Conservation (phyloP, 2,797 vertebrate genomes). For the Tapirus indicus region DNA sequence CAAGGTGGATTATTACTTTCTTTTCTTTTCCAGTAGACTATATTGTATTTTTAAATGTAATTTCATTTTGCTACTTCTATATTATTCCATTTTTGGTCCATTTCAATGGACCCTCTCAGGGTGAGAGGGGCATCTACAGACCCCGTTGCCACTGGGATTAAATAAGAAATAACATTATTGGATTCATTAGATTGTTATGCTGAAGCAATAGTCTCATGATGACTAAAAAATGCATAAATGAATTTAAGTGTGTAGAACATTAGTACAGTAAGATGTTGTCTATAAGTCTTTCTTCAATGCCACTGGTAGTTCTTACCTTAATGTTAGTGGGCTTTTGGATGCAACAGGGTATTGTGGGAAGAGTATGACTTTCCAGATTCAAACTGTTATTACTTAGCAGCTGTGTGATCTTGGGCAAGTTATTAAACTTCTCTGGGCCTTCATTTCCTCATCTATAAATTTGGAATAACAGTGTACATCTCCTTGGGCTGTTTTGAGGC, state of each 20-base stretch:
- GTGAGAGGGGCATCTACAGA: background rate
- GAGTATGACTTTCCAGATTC: background rate
- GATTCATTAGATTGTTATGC: background rate
- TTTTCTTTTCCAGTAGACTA: background rate
- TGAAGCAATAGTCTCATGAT: background rate
- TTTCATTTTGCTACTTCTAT: slow-evolving; percentile 27
- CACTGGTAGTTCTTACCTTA: background rate
- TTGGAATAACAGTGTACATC: background rate
- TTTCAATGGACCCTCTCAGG: background rate
- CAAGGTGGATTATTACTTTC: background rate
- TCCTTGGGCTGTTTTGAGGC: background rate
- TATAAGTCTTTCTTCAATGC: background rate
- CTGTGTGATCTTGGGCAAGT: background rate
- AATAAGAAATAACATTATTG: background rate
- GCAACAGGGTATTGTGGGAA: background rate
- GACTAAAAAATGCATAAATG: background rate
- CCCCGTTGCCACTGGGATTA: background rate
- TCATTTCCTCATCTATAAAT: background rate
- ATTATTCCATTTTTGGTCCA: background rate
- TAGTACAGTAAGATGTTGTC: background rate
- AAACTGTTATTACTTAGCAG: background rate
- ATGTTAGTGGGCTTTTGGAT: background rate
- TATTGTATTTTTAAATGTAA: slow-evolving; percentile 26
- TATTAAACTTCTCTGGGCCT: background rate
- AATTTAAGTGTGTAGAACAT: background rate